Conservation (phyloP, 2,797 vertebrate genomes). For the Schizothorax lantsangensis region DNA sequence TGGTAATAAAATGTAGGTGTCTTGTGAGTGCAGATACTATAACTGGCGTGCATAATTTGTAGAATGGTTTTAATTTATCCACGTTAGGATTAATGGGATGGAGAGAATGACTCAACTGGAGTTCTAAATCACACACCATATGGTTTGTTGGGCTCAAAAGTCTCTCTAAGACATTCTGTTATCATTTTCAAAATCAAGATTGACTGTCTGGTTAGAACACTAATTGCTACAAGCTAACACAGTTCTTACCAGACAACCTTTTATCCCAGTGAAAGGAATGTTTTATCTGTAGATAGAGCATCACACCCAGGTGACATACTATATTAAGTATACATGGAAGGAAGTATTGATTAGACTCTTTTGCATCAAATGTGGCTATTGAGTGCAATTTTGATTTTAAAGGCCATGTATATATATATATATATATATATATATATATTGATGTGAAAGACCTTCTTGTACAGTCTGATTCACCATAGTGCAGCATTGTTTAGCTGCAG, state of each 20-base stretch:
- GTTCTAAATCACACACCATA: conserved; percentile 24
- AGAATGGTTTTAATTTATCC: conserved; percentile 14
- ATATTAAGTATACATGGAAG: not conserved
- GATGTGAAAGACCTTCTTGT: not conserved
- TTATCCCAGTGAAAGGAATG: not conserved
- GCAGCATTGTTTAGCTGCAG: not conserved
- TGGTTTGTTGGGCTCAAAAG: conserved; percentile 23
- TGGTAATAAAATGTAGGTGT: conserved; percentile 14
- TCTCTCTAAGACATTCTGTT: not conserved
- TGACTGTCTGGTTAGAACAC: not conserved
- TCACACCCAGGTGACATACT: not conserved
- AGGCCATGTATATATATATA: not conserved
- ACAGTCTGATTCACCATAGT: not conserved
- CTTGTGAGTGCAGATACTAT: not conserved
- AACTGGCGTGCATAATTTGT: conserved; percentile 3
- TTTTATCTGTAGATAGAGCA: not conserved
- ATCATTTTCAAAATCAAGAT: conserved; percentile 18
- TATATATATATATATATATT: not conserved
- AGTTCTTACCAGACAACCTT: not conserved
- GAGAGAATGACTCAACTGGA: not conserved
- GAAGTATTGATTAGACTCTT: not conserved
- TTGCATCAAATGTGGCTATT: not conserved
- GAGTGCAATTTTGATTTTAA: not conserved
- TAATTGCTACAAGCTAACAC: not conserved
- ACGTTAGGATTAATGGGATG: conserved; percentile 3